Conservation (phyloP, 2,888 invertebrate genomes). For the Drosophila macrothrix region DNA sequence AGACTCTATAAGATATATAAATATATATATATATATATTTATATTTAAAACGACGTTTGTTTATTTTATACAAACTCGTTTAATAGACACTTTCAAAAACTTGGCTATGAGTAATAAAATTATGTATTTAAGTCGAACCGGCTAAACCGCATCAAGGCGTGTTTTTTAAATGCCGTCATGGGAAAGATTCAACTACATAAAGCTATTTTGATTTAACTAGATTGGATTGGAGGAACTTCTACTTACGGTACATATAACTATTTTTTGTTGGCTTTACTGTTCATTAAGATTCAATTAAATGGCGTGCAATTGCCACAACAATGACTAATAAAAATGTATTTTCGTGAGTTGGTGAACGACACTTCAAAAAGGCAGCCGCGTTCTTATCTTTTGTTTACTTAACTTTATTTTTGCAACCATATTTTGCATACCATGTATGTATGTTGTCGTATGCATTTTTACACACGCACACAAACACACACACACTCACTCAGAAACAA, state of each 20-base stretch:
- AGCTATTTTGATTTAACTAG: not conserved
- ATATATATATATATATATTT: not conserved
- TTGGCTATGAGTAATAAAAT: constrained; percentile 8
- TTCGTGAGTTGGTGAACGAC: constrained; percentile 23
- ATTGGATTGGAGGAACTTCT: not conserved
- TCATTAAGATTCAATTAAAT: constrained; percentile 28
- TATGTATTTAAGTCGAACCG: not conserved
- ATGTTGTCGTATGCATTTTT: constrained; percentile 35
- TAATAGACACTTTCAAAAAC: not conserved
- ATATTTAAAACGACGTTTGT: not conserved
- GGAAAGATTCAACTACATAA: not conserved
- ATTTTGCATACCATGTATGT: constrained; percentile 62
- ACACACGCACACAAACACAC: not conserved
- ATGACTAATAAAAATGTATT: constrained; percentile 31
- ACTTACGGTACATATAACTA: not conserved
- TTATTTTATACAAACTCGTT: constrained; percentile 12
- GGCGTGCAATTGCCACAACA: constrained; percentile 22
- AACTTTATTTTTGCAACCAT: constrained; percentile 36
- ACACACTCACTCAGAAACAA: not conserved
- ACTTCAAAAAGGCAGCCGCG: constrained; percentile 44
- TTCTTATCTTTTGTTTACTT: constrained; percentile 36
- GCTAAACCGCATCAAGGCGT: not conserved
- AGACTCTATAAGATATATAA: not conserved
- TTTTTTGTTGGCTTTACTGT: constrained; percentile 13
- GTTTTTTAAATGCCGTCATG: not conserved